A percentile compares a stretch with the other conserved stretches of the same genome.
Conservation (phyloP, 2,888 invertebrate species). For the Agonopterix heracliana region DNA sequence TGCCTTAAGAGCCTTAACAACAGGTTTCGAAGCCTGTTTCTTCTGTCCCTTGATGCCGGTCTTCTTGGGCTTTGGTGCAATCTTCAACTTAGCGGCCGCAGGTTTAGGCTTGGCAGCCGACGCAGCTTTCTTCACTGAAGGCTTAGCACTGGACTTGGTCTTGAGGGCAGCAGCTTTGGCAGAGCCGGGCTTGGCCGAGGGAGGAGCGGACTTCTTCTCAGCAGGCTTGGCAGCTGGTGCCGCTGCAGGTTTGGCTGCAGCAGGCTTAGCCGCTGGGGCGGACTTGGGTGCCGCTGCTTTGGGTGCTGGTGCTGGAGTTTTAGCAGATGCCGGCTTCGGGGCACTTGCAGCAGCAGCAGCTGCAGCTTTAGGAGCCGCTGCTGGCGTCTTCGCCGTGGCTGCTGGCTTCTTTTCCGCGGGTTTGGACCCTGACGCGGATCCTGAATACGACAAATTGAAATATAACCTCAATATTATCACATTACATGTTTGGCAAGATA, state of each 20-base stretch:
- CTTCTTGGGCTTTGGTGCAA: conserved; percentile 74
- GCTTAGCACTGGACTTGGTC: conserved; percentile 69
- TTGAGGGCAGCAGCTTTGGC: conserved; percentile 71
- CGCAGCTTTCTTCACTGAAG: conserved; percentile 70
- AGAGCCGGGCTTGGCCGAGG: conserved; percentile 70
- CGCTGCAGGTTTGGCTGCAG: conserved; percentile 61
- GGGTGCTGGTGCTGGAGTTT: conserved; percentile 60
- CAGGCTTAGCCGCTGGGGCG: conserved; percentile 54
- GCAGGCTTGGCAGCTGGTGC: conserved; percentile 53
- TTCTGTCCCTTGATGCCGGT: conserved; percentile 74
- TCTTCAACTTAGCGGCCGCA: conserved; percentile 66
- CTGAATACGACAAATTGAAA: conserved; percentile 22
- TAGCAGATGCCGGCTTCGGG: conserved; percentile 50
- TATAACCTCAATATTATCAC: conserved; percentile 32
- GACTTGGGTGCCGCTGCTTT: conserved; percentile 47
- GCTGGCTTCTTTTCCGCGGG: conserved; percentile 63
- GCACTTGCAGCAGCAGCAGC: conserved; percentile 24
- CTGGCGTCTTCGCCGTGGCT: conserved; percentile 39
- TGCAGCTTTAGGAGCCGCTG: conserved; percentile 38
- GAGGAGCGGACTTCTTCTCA: conserved; percentile 57
- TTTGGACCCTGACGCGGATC: conserved; percentile 52
- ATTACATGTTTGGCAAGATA: too few relatives aligned
- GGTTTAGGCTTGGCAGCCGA: conserved; percentile 71
- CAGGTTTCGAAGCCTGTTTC: conserved; percentile 67
- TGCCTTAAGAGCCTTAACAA: conserved; percentile 88